Conservation (phyloP, 2,888 invertebrate species). For the Dicyrtoma fusca region DNA sequence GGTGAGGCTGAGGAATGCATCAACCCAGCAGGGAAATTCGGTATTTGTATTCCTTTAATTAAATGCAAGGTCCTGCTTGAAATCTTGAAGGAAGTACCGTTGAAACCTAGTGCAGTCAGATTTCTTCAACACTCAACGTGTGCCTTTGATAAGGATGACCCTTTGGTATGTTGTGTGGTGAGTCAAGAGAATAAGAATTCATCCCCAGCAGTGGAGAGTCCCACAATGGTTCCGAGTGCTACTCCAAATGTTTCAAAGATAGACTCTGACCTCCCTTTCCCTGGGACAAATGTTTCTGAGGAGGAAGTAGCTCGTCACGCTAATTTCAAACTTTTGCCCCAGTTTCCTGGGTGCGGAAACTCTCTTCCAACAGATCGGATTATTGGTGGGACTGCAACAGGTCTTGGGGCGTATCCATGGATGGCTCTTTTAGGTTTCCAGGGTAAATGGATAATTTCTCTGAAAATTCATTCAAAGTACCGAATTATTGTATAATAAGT, state of each 20-base stretch:
- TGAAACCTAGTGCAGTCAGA: conserved; percentile 9
- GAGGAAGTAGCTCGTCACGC: conserved; percentile 10
- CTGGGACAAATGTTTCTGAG: neutral
- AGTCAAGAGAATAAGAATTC: neutral
- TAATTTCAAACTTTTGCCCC: conserved; percentile 39
- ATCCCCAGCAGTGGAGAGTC: neutral
- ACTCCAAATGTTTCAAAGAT: neutral
- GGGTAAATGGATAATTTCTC: too few relatives aligned
- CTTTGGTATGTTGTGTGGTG: conserved; percentile 39
- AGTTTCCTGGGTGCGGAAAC: conserved; percentile 30
- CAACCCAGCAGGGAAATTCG: conserved; percentile 43
- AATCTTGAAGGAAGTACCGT: conserved; percentile 39
- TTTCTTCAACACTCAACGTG: conserved; percentile 40
- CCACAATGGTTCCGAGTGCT: neutral
- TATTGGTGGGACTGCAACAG: conserved; percentile 67
- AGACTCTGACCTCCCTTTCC: neutral
- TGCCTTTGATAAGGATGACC: conserved; percentile 1
- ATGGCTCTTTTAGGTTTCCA: conserved; percentile 31
- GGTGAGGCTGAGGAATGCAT: conserved; percentile 35
- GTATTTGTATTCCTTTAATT: conserved; percentile 46
- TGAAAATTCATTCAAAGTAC: too few relatives aligned
- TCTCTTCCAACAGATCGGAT: conserved; percentile 60
- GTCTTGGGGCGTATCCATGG: conserved; percentile 43
- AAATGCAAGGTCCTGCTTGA: conserved; percentile 41
- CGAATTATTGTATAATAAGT: too few relatives aligned